Percentiles rank a stretch among this genome's conserved stretches.
These are phyloP conservation scores for Drosophila percnosoma DNA, from an alignment of 2,888 invertebrate species.

Conservation along the genomic window DNA sequence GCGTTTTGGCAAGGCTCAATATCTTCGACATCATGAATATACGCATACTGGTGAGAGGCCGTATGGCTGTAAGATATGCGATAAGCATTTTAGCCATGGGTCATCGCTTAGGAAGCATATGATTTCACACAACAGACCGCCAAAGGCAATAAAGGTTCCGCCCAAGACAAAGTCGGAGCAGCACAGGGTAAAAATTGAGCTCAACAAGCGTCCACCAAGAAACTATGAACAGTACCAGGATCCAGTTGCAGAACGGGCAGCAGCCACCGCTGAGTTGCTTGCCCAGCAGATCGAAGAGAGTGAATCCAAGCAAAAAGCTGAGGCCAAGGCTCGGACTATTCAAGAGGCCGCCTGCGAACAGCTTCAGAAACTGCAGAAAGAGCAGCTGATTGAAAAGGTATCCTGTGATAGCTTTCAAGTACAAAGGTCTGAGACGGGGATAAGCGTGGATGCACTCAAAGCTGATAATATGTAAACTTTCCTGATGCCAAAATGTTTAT, in stretches of 20 bases:
- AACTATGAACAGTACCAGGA: conserved; percentile 70
- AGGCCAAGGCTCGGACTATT: conserved; percentile 66
- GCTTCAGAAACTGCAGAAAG: conserved; percentile 61
- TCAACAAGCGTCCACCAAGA: conserved; percentile 38
- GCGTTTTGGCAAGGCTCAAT: conserved; percentile 83
- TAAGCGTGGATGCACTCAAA: conserved; percentile 47
- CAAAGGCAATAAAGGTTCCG: conserved; percentile 34
- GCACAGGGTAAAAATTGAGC: conserved; percentile 26
- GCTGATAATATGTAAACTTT: conserved; percentile 42
- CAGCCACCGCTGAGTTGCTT: conserved; percentile 77
- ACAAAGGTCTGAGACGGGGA: conserved; percentile 37
- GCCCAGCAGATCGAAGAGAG: conserved; percentile 75
- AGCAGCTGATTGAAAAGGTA: conserved; percentile 41
- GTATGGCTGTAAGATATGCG: conserved; percentile 78
- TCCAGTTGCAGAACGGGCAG: conserved; percentile 70
- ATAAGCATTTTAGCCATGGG: conserved; percentile 81
- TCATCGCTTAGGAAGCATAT: conserved; percentile 81
- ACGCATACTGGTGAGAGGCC: conserved; percentile 84
- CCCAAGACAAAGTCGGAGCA: conserved; percentile 5
- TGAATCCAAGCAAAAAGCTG: conserved; percentile 71
- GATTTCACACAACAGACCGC: conserved; percentile 75
- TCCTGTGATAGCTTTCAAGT: conserved; percentile 61
- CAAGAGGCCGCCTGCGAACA: conserved; percentile 79
- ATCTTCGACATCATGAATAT: conserved; percentile 83
- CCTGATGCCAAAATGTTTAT: neutral